Evolutionary conservation across 2,113 vertebrate genomes (phyloP).

Genomic region (Lota lota): DNA sequence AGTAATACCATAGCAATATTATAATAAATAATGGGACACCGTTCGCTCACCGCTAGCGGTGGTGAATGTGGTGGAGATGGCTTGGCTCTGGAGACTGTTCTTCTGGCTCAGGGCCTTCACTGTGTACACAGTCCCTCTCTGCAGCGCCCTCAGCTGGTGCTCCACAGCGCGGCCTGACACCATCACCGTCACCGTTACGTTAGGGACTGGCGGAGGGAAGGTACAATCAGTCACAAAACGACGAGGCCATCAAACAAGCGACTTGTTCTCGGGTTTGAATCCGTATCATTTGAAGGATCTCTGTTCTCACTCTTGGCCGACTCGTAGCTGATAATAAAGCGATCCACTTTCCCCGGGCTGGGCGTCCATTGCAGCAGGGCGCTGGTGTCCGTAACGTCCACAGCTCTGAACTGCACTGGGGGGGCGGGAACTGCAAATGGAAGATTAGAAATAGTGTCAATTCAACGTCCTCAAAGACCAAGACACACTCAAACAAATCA

Average conservation of each 20-base stretch:
- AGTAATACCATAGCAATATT: too few species aligned
- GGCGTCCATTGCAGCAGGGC: conserved; percentile 81
- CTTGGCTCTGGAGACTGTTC: conserved; percentile 73
- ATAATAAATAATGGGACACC: too few species aligned
- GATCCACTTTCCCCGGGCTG: conserved; percentile 75
- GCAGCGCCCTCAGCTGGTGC: conserved; percentile 70
- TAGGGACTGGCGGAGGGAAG: conserved; percentile 62
- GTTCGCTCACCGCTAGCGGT: conserved; percentile 74
- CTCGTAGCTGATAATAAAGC: conserved; percentile 78
- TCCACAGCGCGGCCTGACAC: conserved; percentile 74
- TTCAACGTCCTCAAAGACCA: background rate
- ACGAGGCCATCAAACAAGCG: background rate
- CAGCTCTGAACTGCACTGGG: conserved; percentile 73
- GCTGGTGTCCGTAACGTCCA: conserved; percentile 77
- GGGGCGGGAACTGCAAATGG: conserved; percentile 76
- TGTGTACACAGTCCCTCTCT: conserved; percentile 75
- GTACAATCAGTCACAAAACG: background rate
- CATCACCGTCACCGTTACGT: conserved; percentile 72
- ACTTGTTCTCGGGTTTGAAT: background rate
- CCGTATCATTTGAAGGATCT: background rate
- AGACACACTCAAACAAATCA: background rate
- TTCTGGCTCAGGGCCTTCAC: conserved; percentile 79
- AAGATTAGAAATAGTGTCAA: conserved; percentile 11
- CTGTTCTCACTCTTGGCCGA: conserved; percentile 29
- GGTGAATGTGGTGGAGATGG: conserved; percentile 77